Conservation (phyloP, 2,113 vertebrate species). For the Thinocorus orbignyianus region DNA sequence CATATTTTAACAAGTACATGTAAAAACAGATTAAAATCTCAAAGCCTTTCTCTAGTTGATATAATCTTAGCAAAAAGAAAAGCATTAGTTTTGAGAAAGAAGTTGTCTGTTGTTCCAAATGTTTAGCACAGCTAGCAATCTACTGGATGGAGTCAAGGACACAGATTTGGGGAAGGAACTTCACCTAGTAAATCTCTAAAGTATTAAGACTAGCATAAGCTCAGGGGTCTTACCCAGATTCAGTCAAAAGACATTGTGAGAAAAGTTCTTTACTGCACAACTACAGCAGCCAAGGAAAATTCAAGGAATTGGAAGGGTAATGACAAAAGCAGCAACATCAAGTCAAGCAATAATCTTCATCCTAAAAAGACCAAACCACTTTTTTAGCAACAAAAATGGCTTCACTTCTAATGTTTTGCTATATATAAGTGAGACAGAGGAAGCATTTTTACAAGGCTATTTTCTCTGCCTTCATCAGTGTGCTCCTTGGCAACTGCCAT, state of each 20-base stretch:
- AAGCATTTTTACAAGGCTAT: rapidly evolving
- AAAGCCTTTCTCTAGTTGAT: background rate
- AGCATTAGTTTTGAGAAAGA: background rate
- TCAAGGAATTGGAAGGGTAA: background rate
- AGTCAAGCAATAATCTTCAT: background rate
- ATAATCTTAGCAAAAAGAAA: background rate
- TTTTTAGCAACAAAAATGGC: background rate
- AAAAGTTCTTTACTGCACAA: background rate
- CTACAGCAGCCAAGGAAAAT: background rate
- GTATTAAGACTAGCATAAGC: background rate
- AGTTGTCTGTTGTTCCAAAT: background rate
- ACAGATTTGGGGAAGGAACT: background rate
- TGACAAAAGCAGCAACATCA: background rate
- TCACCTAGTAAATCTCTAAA: background rate
- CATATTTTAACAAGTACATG: background rate
- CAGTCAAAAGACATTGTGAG: background rate
- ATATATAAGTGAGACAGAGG: background rate
- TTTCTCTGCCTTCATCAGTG: background rate
- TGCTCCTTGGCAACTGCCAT: background rate
- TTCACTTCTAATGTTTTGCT: background rate
- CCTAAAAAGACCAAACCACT: background rate
- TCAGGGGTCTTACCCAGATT: background rate
- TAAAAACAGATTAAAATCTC: background rate
- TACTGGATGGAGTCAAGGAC: background rate
- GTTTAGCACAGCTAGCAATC: background rate